Base-by-base conservation (phyloP, 2,113 vertebrate genomes). In the Passer montanus region DNA sequence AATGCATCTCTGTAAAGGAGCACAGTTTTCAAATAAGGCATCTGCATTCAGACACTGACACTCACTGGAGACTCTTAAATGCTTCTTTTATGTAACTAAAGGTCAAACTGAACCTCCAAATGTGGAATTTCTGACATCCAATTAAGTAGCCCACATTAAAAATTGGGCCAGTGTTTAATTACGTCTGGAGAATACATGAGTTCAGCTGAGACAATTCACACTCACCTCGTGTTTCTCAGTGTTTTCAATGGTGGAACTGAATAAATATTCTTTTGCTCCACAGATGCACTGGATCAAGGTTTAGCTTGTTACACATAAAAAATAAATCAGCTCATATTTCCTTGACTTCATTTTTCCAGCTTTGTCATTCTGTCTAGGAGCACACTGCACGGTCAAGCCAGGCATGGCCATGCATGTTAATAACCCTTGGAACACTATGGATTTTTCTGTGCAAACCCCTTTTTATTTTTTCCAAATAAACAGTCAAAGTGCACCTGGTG, bases 341-440 rank as follows among this genome's bases (percentile, higher is more conserved):
- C 94, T 94, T 96, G 95, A 86, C 93, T 96, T 95, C 84, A 93
- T 94, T 95, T 96, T 95, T 96, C 94, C 90, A 93, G 89, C 94
- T 96, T 96, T 97, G 94, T 97, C 94, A 95, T 94, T 94, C 96
- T 84, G 90, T 95, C 96, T 97, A 95, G 58, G 60, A 97, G 88
- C 72, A 92, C 10, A 87, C 39, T 66, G 83, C 94, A 89, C 1
- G 8, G 91, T 96, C 87, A 97, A 72, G 64, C 90, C 89, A 93
- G 85, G 91, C 89, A 94, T 93, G 93, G 96, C 68, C 87, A 58
- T 70, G 81, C 80, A 78, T 96, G 94, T 89, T 96, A 97, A 93
- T 86, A 97, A 95, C 69, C 74, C 74, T 82, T 97, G 94, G 91
- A 94, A 96, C 96, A 86, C 77, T 76, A 92, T 55, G 81, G 84